These are phyloP conservation scores for Naja naja DNA, from an alignment of 2,113 vertebrate species.

Conservation along the genomic window DNA sequence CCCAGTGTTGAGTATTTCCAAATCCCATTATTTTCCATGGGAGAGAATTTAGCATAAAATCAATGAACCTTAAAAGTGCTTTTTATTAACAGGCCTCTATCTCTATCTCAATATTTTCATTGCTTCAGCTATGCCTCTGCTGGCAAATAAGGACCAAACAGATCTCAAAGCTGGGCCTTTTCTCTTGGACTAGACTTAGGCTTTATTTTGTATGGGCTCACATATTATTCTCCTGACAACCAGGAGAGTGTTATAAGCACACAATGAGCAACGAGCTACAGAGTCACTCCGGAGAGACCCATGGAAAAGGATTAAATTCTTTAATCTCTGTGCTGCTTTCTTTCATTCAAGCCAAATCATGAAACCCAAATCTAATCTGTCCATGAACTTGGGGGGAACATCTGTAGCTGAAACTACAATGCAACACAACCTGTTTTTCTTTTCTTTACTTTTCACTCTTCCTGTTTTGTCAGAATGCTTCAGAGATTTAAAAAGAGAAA, in stretches of 20 bases:
- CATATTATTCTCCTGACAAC: slow-evolving; percentile 27
- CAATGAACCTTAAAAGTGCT: neutral
- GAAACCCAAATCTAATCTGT: slow-evolving; percentile 18
- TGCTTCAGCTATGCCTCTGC: neutral
- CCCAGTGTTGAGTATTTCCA: neutral
- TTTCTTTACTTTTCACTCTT: slow-evolving; percentile 2
- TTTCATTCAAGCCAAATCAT: slow-evolving; percentile 16
- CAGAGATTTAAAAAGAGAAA: slow-evolving; percentile 37
- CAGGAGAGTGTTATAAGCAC: slow-evolving; percentile 15
- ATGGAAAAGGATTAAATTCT: slow-evolving; percentile 31
- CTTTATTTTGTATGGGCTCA: slow-evolving; percentile 16
- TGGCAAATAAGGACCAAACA: neutral
- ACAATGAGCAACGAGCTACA: slow-evolving; percentile 25
- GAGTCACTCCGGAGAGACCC: slow-evolving; percentile 30
- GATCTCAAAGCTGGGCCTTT: slow-evolving; percentile 6
- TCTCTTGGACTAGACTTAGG: neutral
- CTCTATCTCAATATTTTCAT: neutral
- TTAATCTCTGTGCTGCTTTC: slow-evolving; percentile 12
- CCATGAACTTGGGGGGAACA: neutral
- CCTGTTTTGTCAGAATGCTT: slow-evolving; percentile 49
- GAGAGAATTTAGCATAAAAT: neutral
- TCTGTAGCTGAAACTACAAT: slow-evolving; percentile 26
- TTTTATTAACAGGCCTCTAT: neutral
- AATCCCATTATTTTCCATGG: neutral
- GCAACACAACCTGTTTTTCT: slow-evolving; percentile 11